Evolutionary conservation across 2,888 invertebrate species (phyloP), one percentile per base, ranked within the genome.

Genomic region (Psylliodes chrysocephalus): DNA sequence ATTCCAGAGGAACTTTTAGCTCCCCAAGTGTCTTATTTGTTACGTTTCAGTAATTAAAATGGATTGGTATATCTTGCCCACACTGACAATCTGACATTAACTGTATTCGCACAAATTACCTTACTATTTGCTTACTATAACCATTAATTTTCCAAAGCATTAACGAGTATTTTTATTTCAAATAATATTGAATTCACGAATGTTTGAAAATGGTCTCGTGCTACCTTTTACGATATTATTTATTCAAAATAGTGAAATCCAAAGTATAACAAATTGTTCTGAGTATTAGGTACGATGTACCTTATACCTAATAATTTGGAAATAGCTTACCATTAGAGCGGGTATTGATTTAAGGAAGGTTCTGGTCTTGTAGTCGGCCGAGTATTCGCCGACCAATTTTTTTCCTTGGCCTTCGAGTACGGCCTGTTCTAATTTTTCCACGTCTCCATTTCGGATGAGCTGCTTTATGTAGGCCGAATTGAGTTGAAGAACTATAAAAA

Each of bases 341-440:
- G 91, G 91, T 55, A 91, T 84, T 56, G 86, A 85, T 78, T 88
- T 88, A 71, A 91, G 83, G 77, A 90, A 91, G 57, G 85, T 86
- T 70, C 89, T 84, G 8, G 89, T 87, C 74, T 86, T 85, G 47
- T 86, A 84, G 75, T 89, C 88, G 1, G 86, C 82, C 0, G 89
- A 86, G 62, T 87, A 85, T 78, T 91, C 88, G 3, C 89, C 89
- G 59, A 90, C 77, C 42, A 91, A 81, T 72, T 88, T 85, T 67
- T 87, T 86, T 0, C 88, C 91, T 77, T 90, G 88, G 2, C 91
- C 91, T 73, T 90, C 89, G 44, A 90, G 77, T 0, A 91, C 87
- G 17, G 90, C 81, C 76, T 89, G 85, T 77, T 91, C 89, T 60
- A 91, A 80, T 74, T 87, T 88, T 3, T 89, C 88, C 42, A 90